These are phyloP conservation scores for Darevskia nairensis DNA, from an alignment of 2,797 vertebrate species.

Conservation along the genomic window DNA sequence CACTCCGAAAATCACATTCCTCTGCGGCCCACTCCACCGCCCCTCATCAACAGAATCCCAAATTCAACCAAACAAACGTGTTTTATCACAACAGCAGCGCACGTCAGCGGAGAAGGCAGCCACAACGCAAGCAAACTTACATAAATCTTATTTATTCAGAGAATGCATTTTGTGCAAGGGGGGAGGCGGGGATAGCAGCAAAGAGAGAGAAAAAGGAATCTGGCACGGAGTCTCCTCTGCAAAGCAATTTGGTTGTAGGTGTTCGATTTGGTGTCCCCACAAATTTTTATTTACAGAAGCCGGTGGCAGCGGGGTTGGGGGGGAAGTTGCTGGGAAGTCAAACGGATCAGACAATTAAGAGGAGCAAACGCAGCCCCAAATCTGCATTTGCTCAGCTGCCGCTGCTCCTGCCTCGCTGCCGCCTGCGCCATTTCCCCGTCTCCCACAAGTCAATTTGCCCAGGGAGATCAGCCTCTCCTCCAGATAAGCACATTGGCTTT, in stretches of 20 bases:
- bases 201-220: background rate
- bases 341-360: constrained; percentile 80
- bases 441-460: constrained; percentile 86
- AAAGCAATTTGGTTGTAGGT: background rate
- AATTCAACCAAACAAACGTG: background rate
- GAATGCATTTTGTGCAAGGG: background rate
- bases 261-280: constrained; percentile 47
- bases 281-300: constrained; percentile 62
- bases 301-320: background rate
- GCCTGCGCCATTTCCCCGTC: constrained; percentile 73
- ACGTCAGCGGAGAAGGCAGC: background rate
- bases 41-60: background rate
- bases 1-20: background rate
- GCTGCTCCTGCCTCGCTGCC: constrained; percentile 15
- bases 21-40: background rate
- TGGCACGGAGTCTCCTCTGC: background rate
- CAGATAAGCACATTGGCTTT: constrained; percentile 78
- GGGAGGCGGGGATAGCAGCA: too few relatives aligned
- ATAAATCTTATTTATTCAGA: constrained; percentile 4
- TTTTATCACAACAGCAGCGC: background rate
- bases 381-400: constrained; percentile 82
- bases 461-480: constrained; percentile 71
- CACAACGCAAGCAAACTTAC: background rate
- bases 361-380: constrained; percentile 81
- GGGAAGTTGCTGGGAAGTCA: constrained; percentile 46